phyloP scores from a whole-genome alignment of 2,888 invertebrate species.

The Urechis unicinctus region DNA sequence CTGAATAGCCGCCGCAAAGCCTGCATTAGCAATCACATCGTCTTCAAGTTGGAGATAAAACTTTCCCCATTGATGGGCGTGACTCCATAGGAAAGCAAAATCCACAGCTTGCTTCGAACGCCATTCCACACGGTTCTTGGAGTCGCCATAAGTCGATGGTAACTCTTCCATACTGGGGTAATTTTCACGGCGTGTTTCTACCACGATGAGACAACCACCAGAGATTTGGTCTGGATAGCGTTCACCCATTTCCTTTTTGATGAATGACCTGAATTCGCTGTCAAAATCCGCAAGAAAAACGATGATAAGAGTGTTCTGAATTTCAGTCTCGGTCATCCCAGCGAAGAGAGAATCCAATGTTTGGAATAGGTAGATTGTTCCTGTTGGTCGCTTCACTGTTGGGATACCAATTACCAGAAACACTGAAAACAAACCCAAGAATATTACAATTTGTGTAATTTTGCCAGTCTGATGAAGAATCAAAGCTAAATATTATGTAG shows the following conservation, averaged over 20 bases:
- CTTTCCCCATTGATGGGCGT: not conserved
- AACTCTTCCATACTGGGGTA: not conserved
- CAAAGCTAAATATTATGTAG: not conserved
- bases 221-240: not conserved
- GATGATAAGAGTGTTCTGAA: not conserved
- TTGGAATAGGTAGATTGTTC: not conserved
- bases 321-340: not conserved
- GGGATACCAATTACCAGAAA: not conserved
- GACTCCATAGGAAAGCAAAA: not conserved
- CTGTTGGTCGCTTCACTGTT: not conserved
- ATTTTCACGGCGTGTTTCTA: not conserved
- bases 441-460: no score
- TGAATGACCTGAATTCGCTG: not conserved
- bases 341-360: not conserved
- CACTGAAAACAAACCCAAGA: not conserved
- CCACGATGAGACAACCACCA: not conserved
- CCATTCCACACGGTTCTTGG: not conserved
- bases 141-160: not conserved
- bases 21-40: not conserved
- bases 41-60: conserved; percentile 1
- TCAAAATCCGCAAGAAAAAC: not conserved
- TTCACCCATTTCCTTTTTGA: not conserved
- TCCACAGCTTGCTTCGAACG: conserved; percentile 1
- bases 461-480: no score
- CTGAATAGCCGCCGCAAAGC: not conserved